These are phyloP conservation scores for Acanthococcus lagerstroemiae DNA, from an alignment of 2,888 invertebrate species.

Conservation along the genomic window DNA sequence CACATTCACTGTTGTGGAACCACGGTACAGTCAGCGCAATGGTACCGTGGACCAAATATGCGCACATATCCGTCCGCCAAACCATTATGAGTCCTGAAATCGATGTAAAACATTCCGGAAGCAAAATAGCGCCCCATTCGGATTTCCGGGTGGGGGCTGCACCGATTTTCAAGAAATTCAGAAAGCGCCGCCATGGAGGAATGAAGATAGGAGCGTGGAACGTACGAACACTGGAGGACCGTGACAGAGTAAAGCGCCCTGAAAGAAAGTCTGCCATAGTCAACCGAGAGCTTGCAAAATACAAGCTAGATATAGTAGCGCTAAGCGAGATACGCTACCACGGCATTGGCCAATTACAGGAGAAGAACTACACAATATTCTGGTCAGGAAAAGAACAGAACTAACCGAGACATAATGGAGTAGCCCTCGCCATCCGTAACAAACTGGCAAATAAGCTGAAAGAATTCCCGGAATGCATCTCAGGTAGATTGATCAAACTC, in stretches of 20 bases:
- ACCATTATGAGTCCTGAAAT: no score
- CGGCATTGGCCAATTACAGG: background rate
- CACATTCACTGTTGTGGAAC: background rate
- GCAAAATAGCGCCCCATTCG: background rate
- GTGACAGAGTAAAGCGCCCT: background rate
- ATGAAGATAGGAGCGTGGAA: background rate
- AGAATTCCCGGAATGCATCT: no score
- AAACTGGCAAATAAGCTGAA: no score
- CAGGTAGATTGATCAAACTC: no score
- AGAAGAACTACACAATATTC: background rate
- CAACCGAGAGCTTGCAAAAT: background rate
- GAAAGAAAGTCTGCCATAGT: background rate
- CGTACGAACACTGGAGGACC: background rate
- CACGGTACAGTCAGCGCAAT: background rate
- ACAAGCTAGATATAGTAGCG: background rate
- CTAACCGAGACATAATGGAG: background rate
- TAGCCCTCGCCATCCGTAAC: no score
- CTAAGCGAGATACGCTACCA: background rate
- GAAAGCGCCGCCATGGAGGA: background rate
- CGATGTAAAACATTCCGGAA: background rate
- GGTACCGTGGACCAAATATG: background rate
- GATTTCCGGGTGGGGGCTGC: background rate
- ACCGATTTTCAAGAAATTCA: background rate
- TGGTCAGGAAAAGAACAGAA: background rate
- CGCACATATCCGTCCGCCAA: background rate